Conservation (phyloP, 1,140 invertebrate species). For the Papilio aristodemus region DNA sequence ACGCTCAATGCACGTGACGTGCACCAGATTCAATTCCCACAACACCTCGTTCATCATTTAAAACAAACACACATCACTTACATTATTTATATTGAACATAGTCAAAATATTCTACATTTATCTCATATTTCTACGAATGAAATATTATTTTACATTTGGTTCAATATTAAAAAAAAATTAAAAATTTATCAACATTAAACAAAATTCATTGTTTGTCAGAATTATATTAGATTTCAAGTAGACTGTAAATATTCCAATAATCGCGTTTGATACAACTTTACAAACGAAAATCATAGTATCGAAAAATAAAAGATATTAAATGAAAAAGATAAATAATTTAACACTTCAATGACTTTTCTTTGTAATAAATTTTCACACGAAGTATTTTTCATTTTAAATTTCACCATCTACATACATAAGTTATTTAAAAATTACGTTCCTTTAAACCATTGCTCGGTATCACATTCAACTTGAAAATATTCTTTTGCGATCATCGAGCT, state of each 20-base stretch:
- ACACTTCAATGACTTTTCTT: not conserved
- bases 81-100: not conserved
- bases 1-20: constrained; percentile 46
- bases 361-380: not conserved
- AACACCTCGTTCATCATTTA: not conserved
- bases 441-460: constrained; percentile 69
- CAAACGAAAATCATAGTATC: not conserved
- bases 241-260: too few species aligned
- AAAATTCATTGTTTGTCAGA: too few species aligned
- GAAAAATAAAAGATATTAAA: not conserved
- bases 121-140: too few species aligned
- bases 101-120: too few species aligned
- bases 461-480: constrained; percentile 72
- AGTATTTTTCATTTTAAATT: not conserved
- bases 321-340: not conserved
- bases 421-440: constrained; percentile 25
- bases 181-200: too few species aligned
- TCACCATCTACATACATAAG: not conserved
- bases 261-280: too few species aligned
- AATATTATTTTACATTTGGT: too few species aligned
- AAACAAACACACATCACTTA: not conserved
- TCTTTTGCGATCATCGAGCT: constrained; percentile 71
- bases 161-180: too few species aligned
- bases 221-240: too few species aligned
- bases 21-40: constrained; percentile 48